Base-by-base conservation (phyloP, 2,113 vertebrate species). In the Cochlearius cochlearius region DNA sequence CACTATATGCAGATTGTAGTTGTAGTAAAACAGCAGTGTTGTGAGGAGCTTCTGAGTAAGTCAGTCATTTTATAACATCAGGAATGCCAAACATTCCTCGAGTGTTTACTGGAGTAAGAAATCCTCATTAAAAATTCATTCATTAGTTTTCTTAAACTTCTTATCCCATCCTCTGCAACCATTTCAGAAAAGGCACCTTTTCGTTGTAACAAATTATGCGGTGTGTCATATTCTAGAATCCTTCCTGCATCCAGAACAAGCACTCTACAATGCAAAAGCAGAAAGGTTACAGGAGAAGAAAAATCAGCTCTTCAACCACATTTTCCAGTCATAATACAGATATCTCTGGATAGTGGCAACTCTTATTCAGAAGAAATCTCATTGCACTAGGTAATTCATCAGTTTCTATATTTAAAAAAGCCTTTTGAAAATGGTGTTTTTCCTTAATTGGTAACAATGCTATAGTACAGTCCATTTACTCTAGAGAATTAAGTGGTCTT, bases 211-310 rank as follows among this genome's bases (percentile, higher is more conserved):
- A 98, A 89, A 60, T 88, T 83, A 23, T 92, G 92, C 47, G 97
- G 96, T 38, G 92, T 88, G 78, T 97, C 97, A 83, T 97, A 97
- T 91, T 98, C 97, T 64, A 93, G 82, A 95, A 98, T 96, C 60
- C 83, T 97, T 81, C 97, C 97, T 56, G 91, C 34, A 3, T 98
- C 97, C 75, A 98, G 95, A 90, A 98, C 97, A 92, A 98, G 95
- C 68, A 98, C 93, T 92, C 97, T 98, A 80, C 38, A 95, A 91
- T 29, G 49, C 23, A 55, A 96, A 85, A 90, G 92, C 19, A 96
- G 86, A 91, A 82, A 67, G 34, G 15, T 92, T 49, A 83, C 26
- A 78, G 63, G 7, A 68, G 12, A 66, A 47, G 8, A 52, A 69
- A 53, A 58, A 49, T 55, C 18, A 76, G 10, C 16, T 69, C 13